phyloP scores from a whole-genome alignment of 2,888 invertebrate species.

The Caenorhabditis panamensis region DNA sequence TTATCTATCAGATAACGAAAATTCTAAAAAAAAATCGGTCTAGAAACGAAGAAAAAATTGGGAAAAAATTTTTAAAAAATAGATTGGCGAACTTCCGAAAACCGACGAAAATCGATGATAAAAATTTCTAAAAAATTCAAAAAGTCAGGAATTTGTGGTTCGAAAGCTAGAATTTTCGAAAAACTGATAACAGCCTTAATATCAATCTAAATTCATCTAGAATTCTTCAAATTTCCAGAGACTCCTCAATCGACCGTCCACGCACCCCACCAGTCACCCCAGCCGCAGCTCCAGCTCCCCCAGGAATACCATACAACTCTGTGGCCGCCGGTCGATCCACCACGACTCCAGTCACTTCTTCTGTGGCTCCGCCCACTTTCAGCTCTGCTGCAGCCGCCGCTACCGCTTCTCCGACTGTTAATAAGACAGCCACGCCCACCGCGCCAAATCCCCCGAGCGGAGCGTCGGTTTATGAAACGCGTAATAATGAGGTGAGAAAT shows the following conservation, averaged over 20 bases:
- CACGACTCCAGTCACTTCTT: slow-evolving; percentile 52
- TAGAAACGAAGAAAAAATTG: too few relatives aligned
- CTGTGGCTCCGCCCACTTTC: slow-evolving; percentile 22
- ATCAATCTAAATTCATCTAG: too few relatives aligned
- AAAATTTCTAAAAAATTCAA: too few relatives aligned
- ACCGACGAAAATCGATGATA: too few relatives aligned
- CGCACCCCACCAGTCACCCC: slow-evolving; percentile 44
- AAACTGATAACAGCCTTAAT: too few relatives aligned
- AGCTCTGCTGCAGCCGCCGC: slow-evolving; percentile 23
- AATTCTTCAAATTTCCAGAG: slow-evolving; percentile 23
- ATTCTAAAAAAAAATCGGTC: not conserved
- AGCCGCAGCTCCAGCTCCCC: slow-evolving; percentile 77
- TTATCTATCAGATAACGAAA: not conserved
- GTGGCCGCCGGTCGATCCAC: slow-evolving; percentile 74
- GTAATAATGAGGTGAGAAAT: slow-evolving; percentile 24
- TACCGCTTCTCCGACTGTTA: slow-evolving; percentile 14
- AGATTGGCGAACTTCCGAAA: too few relatives aligned
- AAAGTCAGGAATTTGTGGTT: too few relatives aligned
- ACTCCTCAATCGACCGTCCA: slow-evolving; percentile 44
- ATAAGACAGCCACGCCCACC: slow-evolving; percentile 11
- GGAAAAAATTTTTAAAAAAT: too few relatives aligned
- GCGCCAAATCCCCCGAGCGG: not conserved
- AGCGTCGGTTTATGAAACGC: slow-evolving; percentile 9
- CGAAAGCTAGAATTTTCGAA: too few relatives aligned
- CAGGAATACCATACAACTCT: slow-evolving; percentile 79